Percentiles rank a stretch among this genome's conserved stretches.
These are phyloP conservation scores for Podarcis siculus DNA, from an alignment of 2,797 vertebrate species.

Conservation along the genomic window DNA sequence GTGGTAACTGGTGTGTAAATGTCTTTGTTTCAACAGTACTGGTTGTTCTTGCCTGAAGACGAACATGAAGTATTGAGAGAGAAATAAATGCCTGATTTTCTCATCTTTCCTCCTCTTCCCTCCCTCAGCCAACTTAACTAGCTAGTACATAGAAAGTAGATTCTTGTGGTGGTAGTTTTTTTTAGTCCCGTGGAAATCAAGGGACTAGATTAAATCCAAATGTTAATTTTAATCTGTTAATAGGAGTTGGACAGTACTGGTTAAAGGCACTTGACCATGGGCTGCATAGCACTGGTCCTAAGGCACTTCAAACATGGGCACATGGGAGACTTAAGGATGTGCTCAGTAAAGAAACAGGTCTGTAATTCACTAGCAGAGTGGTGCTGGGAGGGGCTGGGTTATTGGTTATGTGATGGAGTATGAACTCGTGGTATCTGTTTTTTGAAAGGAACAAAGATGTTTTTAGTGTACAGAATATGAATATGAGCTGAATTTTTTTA, in stretches of 20 bases:
- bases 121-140: not conserved
- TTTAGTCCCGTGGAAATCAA: not conserved
- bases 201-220: not conserved
- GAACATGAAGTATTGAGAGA: not conserved
- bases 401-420: slow-evolving; percentile 51
- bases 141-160: slow-evolving; percentile 11
- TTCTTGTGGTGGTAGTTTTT: not conserved
- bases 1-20: slow-evolving; percentile 10
- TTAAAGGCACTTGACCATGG: slow-evolving; percentile 20
- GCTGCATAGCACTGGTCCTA: slow-evolving; percentile 11
- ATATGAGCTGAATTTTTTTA: slow-evolving; percentile 56
- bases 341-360: slow-evolving; percentile 39
- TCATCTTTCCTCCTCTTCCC: not conserved
- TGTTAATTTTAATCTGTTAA: slow-evolving; percentile 10
- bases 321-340: slow-evolving; percentile 37
- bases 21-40: not conserved
- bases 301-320: slow-evolving; percentile 15
- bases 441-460: slow-evolving; percentile 69
- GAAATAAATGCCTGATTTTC: not conserved
- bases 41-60: not conserved
- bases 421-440: slow-evolving; percentile 53
- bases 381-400: slow-evolving; percentile 27
- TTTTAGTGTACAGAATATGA: slow-evolving; percentile 63
- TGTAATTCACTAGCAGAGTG: slow-evolving; percentile 57
- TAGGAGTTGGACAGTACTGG: slow-evolving; percentile 16